A percentile compares a stretch with the other conserved stretches of the same genome.
Evolutionary conservation across 37 sponge, comb jelly and placozoan species (phyloP).

Genomic region (Crambe crambe): DNA sequence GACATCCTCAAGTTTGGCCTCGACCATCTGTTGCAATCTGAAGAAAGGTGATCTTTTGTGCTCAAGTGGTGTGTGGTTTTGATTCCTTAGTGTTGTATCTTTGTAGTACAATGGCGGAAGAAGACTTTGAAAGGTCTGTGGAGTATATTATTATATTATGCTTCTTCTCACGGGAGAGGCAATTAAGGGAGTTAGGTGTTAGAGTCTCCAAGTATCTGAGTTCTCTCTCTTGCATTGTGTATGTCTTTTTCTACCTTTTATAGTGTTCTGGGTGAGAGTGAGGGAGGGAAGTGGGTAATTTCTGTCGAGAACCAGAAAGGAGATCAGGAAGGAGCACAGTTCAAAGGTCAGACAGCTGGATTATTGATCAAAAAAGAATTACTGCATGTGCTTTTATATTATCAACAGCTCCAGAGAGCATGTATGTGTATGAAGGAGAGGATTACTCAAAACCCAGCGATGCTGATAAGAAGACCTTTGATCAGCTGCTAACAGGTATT

Average conservation of each 20-base stretch:
- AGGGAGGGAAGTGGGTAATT: conserved; percentile 59
- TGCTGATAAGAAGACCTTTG: conserved; percentile 64
- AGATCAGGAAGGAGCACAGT: not conserved
- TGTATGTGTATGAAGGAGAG: conserved; percentile 79
- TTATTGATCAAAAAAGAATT: not conserved
- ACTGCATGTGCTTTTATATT: not conserved
- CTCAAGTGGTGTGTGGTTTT: conserved; percentile 1
- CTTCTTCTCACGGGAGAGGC: no score
- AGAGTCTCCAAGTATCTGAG: not conserved
- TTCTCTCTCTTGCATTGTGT: not conserved
- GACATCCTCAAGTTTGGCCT: conserved; percentile 86
- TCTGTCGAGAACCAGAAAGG: not conserved
- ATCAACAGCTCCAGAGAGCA: conserved; percentile 44
- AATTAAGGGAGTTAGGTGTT: no score
- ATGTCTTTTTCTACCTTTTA: not conserved
- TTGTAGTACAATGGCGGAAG: conserved; percentile 36
- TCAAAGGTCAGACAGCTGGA: not conserved
- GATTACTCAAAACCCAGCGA: conserved; percentile 72
- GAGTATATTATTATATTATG: no score
- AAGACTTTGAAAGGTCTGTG: conserved; percentile 59
- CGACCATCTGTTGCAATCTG: conserved; percentile 54
- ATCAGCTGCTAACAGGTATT: conserved; percentile 58
- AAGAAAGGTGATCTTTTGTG: conserved; percentile 36
- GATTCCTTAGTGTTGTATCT: not conserved
- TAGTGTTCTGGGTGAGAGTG: conserved; percentile 60